These are phyloP conservation scores for Nomada hirtipes DNA, from an alignment of 2,888 invertebrate genomes.

Conservation along the genomic window DNA sequence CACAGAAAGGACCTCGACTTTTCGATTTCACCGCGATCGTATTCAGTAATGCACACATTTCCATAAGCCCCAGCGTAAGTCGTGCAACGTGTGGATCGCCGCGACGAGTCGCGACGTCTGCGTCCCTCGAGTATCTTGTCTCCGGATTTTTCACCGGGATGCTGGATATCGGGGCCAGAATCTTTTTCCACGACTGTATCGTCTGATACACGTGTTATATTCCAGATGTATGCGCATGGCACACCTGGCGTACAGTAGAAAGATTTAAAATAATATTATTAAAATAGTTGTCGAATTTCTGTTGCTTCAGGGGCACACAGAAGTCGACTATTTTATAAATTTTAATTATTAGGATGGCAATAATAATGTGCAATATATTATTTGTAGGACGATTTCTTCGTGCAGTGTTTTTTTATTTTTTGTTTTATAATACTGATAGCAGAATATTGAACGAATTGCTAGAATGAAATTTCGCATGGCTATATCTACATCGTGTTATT, in stretches of 20 bases:
- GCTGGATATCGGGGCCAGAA: slow-evolving; percentile 25
- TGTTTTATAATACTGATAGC: too few relatives aligned
- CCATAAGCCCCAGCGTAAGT: slow-evolving; percentile 35
- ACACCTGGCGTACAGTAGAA: not conserved
- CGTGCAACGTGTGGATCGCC: slow-evolving; percentile 11
- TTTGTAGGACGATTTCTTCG: too few relatives aligned
- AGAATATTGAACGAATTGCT: too few relatives aligned
- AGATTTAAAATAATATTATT: too few relatives aligned
- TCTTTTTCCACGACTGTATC: slow-evolving; percentile 1
- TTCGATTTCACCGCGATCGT: slow-evolving; percentile 39
- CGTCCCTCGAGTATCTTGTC: slow-evolving; percentile 28
- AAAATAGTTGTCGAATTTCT: too few relatives aligned
- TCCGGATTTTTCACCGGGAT: slow-evolving; percentile 7
- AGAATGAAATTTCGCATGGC: too few relatives aligned
- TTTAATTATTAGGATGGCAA: too few relatives aligned
- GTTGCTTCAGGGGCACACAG: too few relatives aligned
- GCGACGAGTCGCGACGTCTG: slow-evolving; percentile 21
- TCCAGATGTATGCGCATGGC: not conserved
- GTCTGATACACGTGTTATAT: not conserved
- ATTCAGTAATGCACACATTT: slow-evolving; percentile 46
- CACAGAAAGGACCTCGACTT: slow-evolving; percentile 29
- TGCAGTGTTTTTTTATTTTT: too few relatives aligned
- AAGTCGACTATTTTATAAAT: too few relatives aligned
- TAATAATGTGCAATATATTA: too few relatives aligned
- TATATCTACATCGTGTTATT: too few relatives aligned